Conservation (phyloP, 1,140 invertebrate genomes). For the Zaprionus ghesquierei region DNA sequence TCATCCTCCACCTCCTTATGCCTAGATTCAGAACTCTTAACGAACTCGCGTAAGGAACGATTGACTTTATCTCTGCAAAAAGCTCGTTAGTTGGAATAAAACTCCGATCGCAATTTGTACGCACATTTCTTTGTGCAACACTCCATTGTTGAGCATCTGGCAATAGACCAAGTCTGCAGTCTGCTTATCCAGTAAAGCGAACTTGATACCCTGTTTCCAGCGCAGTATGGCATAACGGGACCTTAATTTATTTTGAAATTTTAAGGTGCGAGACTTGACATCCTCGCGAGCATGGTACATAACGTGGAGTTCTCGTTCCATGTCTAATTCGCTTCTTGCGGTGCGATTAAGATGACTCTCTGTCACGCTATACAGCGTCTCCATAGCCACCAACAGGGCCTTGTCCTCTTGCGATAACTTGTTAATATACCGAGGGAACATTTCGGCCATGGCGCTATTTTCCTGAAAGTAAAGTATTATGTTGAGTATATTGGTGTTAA, state of each 20-base stretch:
- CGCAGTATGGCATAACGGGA: neutral
- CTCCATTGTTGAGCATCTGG: neutral
- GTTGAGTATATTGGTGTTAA: neutral
- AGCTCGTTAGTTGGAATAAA: neutral
- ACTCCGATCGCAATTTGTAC: neutral
- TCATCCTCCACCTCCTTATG: neutral
- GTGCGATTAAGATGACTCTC: neutral
- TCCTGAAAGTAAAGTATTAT: neutral
- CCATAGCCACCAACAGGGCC: neutral
- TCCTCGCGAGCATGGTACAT: neutral
- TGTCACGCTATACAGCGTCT: neutral
- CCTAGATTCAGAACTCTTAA: neutral
- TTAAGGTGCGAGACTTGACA: neutral
- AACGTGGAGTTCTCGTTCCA: neutral
- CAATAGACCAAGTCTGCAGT: accelerated
- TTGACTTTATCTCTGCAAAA: neutral
- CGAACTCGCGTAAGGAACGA: neutral
- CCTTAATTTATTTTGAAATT: neutral
- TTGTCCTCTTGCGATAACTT: neutral
- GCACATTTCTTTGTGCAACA: neutral
- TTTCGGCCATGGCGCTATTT: neutral
- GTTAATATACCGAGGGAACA: neutral
- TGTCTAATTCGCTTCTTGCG: neutral
- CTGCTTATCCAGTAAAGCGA: neutral
- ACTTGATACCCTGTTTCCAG: neutral